Evolutionary conservation across 2,888 invertebrate species (phyloP).

Genomic region (Nasonovia ribisnigri): DNA sequence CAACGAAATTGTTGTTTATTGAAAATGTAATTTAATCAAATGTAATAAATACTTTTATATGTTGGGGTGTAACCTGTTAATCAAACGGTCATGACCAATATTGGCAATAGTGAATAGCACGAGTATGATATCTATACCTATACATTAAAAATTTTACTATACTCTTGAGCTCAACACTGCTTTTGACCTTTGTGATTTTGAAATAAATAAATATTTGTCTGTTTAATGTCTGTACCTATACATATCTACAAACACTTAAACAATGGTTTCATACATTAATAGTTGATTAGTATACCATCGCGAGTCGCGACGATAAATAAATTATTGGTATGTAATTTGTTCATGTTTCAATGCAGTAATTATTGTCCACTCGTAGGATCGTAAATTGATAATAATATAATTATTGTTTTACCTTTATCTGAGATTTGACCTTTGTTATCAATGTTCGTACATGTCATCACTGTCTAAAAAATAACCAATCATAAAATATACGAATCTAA

Average conservation of each 20-base stretch:
- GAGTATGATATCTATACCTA: not conserved
- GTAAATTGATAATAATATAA: not conserved
- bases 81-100: not conserved
- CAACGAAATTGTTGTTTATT: not conserved
- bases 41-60: not conserved
- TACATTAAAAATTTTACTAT: not conserved
- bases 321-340: not conserved
- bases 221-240: not conserved
- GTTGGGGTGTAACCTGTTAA: not conserved
- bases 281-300: not conserved
- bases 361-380: not conserved
- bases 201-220: conserved; percentile 10
- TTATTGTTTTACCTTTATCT: not conserved
- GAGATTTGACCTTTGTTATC: not conserved
- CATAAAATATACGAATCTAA: not conserved
- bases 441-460: not conserved
- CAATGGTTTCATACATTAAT: not conserved
- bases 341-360: not conserved
- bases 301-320: not conserved
- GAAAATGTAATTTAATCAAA: not conserved
- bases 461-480: not conserved
- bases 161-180: not conserved
- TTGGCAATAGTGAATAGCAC: not conserved
- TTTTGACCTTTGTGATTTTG: not conserved
- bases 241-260: not conserved